A percentile compares a stretch with the other conserved stretches of the same genome.
These are phyloP conservation scores for Umimayanthus kanabou DNA, from an alignment of 92 coral and sea anemone species.

Conservation along the genomic window DNA sequence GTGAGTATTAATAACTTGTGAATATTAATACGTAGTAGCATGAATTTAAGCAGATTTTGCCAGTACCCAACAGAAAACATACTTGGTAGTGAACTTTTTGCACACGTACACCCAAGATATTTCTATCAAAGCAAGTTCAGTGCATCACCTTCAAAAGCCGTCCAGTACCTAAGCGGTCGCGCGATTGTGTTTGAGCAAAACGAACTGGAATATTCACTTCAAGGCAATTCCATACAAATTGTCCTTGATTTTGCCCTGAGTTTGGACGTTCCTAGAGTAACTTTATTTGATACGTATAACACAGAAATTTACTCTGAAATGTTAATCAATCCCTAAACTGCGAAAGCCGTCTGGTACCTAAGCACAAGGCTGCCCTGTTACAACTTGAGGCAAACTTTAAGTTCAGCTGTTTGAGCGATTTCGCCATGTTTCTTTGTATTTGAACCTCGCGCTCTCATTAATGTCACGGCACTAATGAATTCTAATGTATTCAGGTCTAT, in stretches of 20 bases:
- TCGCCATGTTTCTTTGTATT: not conserved
- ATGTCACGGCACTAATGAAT: too few relatives aligned
- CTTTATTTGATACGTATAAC: not conserved
- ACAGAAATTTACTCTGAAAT: not conserved
- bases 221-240: conserved; percentile 2
- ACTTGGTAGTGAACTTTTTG: too few relatives aligned
- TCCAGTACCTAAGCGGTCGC: not conserved
- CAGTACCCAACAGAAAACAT: too few relatives aligned
- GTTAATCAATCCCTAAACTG: not conserved
- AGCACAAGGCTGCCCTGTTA: not conserved
- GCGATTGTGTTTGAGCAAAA: not conserved
- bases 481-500: too few relatives aligned
- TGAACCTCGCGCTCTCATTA: too few relatives aligned
- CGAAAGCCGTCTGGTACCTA: not conserved
- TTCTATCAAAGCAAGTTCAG: not conserved
- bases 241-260: not conserved
- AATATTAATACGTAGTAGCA: not conserved
- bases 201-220: conserved; percentile 3
- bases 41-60: too few relatives aligned
- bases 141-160: not conserved
- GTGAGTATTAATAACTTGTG: not conserved
- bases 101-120: not conserved
- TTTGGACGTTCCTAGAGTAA: not conserved
- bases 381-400: not conserved
- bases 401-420: not conserved